Evolutionary conservation across 2,113 vertebrate genomes (phyloP), one percentile per base, ranked within the genome.

Genomic region (Dipodomys ordii): DNA sequence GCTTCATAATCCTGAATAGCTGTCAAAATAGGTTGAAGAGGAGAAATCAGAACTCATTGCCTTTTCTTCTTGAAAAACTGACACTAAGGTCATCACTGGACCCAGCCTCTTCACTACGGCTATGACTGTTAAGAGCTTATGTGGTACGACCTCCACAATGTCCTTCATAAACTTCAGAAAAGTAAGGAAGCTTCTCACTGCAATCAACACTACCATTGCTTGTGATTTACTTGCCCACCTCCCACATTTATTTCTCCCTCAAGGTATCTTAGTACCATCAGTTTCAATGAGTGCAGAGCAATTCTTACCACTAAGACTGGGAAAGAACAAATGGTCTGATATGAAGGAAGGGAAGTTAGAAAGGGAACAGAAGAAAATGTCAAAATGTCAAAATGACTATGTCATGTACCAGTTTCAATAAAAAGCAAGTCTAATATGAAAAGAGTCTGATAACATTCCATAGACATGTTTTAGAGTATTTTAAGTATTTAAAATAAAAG

Each of bases 1-100:
- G 97, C 98, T 98, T 99, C 99, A 22, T 99, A 99, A 97, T 99
- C 99, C 88, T 98, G 98, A 97, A 99, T 98, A 92, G 99, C 99
- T 99, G 98, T 94, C 65, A 96, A 93, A 87, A 89, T 57, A 91
- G 3, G 65, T 88, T 89, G 39, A 92, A 90, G 83, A 95, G 35
- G 16, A 67, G 67, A 35, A 85, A 83, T 77, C 25, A 8, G 0
- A 23, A 74, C 27, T 67, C 44, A 1, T n/a, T 44, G 84, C 57
- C 49, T 87, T 86, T 67, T 49, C 30, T 25, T 16, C 60, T 53
- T 39, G 2, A 15, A 87, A 65, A 74, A 22, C 2, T 60, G 28
- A 69, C 6, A 20, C n/a, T 27, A 3, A 80, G 32, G 65, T 64
- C 79, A 39, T 49, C 27, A 39, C 53, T 57, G 53, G 20, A 30